phyloP scores from a whole-genome alignment of 2,888 invertebrate species.

The Noctua pronuba region DNA sequence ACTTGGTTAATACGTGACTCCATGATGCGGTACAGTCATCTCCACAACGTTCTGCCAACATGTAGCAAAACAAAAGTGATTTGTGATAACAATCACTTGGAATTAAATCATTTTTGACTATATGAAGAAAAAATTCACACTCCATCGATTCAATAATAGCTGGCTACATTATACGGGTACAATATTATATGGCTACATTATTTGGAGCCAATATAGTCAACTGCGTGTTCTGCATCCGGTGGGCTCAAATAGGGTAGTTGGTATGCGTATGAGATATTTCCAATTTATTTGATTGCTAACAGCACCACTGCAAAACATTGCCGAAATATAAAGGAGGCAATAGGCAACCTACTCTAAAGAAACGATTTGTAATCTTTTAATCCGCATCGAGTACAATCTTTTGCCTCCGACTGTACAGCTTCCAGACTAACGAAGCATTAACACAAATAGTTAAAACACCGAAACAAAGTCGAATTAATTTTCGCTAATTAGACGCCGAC shows the following conservation, averaged over 20 bases:
- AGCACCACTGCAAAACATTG: background rate
- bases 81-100: background rate
- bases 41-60: background rate
- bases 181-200: too few species aligned
- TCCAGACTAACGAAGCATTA: constrained; percentile 62
- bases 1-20: constrained; percentile 54
- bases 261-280: background rate
- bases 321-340: background rate
- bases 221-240: background rate
- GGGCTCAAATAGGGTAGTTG: background rate
- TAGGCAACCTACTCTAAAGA: too few species aligned
- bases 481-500: constrained; percentile 60
- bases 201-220: background rate
- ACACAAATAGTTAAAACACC: constrained; percentile 63
- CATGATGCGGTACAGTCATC: constrained; percentile 37
- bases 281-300: background rate
- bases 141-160: background rate
- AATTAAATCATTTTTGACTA: background rate
- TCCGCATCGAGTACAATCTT: constrained; percentile 18
- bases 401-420: constrained; percentile 29
- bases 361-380: constrained; percentile 13
- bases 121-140: background rate
- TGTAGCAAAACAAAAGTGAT: constrained; percentile 5
- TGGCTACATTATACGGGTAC: background rate
- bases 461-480: constrained; percentile 65